Conservation (phyloP, 2,888 invertebrate genomes). For the Ectropis crepuscularia region DNA sequence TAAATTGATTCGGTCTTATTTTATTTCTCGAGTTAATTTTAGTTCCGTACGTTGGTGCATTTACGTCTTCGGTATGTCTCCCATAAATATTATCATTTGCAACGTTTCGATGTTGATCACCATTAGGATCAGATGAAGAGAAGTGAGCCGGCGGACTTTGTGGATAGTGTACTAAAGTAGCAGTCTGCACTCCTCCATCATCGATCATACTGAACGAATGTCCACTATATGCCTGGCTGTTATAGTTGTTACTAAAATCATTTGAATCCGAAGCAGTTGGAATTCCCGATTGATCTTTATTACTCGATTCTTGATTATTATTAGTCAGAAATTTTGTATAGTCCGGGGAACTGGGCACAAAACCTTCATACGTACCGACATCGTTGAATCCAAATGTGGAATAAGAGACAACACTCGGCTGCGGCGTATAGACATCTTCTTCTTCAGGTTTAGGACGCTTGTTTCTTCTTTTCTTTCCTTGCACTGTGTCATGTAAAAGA, state of each 20-base stretch:
- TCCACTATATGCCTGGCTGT: conserved; percentile 53
- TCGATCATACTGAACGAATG: conserved; percentile 52
- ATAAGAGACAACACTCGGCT: conserved; percentile 76
- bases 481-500: conserved; percentile 49
- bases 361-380: conserved; percentile 73
- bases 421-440: conserved; percentile 64
- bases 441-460: conserved; percentile 65
- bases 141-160: conserved; percentile 60
- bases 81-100: conserved; percentile 50
- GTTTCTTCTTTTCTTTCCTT: conserved; percentile 66
- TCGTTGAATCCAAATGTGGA: conserved; percentile 79
- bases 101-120: conserved; percentile 53
- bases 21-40: conserved; percentile 66
- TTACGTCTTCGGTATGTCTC: conserved; percentile 51
- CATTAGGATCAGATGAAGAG: conserved; percentile 54
- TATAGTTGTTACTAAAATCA: conserved; percentile 59
- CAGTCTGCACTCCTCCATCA: conserved; percentile 51
- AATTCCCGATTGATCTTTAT: conserved; percentile 72
- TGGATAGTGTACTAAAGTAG: conserved; percentile 63
- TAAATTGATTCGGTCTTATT: conserved; percentile 54
- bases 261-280: conserved; percentile 68
- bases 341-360: conserved; percentile 75
- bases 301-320: conserved; percentile 63
- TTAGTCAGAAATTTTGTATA: conserved; percentile 64
- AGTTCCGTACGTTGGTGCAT: conserved; percentile 69